Conservation (phyloP, 2,797 vertebrate genomes). For the Hoplostethus mediterraneus region DNA sequence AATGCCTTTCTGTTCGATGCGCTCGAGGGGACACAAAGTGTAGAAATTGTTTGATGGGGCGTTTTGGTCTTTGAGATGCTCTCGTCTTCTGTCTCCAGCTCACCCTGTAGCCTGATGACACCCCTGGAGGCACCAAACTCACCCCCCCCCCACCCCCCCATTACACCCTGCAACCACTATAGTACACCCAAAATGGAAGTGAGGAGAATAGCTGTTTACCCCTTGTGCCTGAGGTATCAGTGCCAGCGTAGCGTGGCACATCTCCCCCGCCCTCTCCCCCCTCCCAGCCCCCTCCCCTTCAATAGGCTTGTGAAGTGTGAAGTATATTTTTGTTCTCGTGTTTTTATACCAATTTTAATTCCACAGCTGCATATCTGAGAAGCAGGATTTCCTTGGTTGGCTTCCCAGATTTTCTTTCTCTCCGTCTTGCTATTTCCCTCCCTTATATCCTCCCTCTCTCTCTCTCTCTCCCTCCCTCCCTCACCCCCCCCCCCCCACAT, state of each 20-base stretch:
- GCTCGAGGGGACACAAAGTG: conserved; percentile 77
- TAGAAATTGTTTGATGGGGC: conserved; percentile 82
- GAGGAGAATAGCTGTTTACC: conserved; percentile 78
- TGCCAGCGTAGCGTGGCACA: conserved; percentile 75
- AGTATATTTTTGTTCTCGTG: conserved; percentile 84
- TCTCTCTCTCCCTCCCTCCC: conserved; percentile 21
- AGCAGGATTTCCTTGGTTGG: conserved; percentile 89
- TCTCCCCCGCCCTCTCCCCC: conserved; percentile 43
- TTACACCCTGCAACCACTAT: conserved; percentile 53
- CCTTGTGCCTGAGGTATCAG: conserved; percentile 75
- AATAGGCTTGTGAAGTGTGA: conserved; percentile 84
- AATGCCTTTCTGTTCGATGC: conserved; percentile 70
- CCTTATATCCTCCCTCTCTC: conserved; percentile 72
- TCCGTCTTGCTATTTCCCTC: conserved; percentile 73
- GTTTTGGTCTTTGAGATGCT: conserved; percentile 66
- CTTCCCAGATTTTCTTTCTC: conserved; percentile 84
- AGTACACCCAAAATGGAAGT: conserved; percentile 66
- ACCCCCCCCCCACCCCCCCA: conserved; percentile 22
- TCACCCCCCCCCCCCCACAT: conserved; percentile 64
- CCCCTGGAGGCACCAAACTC: conserved; percentile 64
- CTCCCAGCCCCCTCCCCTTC: conserved; percentile 53
- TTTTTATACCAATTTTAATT: conserved; percentile 86
- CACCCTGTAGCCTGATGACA: conserved; percentile 72
- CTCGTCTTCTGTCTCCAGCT: conserved; percentile 74
- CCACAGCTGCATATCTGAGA: conserved; percentile 88